These are phyloP conservation scores for Montipora efflorescens DNA, from an alignment of 64 coral and sea anemone genomes.

Conservation along the genomic window DNA sequence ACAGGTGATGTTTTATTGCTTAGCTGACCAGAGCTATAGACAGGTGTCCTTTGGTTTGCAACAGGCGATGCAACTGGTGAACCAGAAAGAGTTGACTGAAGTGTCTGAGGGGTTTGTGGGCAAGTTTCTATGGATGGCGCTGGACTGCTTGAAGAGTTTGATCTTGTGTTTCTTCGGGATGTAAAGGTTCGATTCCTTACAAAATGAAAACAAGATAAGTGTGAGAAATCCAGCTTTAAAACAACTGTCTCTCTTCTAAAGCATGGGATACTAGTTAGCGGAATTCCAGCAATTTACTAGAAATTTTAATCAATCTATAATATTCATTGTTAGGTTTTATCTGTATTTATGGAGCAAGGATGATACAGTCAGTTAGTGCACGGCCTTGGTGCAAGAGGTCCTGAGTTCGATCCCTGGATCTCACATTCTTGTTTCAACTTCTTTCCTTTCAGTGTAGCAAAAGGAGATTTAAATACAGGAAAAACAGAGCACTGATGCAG, in stretches of 20 bases:
- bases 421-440: too few species aligned
- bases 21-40: background rate
- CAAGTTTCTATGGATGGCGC: background rate
- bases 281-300: too few species aligned
- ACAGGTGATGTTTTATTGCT: constrained; percentile 16
- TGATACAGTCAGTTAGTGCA: too few species aligned
- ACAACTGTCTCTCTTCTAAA: background rate
- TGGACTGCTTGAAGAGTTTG: constrained; percentile 37
- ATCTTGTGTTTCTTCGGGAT: constrained; percentile 6
- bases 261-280: too few species aligned
- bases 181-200: background rate
- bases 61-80: background rate
- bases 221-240: background rate
- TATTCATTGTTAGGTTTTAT: too few species aligned
- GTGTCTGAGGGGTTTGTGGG: constrained; percentile 1
- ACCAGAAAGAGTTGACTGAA: constrained; percentile 3
- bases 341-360: too few species aligned
- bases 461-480: too few species aligned
- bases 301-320: too few species aligned
- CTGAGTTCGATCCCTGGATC: too few species aligned
- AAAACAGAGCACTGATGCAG: too few species aligned
- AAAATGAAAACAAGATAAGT: background rate
- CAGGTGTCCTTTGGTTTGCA: background rate
- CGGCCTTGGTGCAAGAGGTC: too few species aligned
- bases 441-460: too few species aligned